Conservation (phyloP, 2,888 invertebrate species). For the Andrena minutula region DNA sequence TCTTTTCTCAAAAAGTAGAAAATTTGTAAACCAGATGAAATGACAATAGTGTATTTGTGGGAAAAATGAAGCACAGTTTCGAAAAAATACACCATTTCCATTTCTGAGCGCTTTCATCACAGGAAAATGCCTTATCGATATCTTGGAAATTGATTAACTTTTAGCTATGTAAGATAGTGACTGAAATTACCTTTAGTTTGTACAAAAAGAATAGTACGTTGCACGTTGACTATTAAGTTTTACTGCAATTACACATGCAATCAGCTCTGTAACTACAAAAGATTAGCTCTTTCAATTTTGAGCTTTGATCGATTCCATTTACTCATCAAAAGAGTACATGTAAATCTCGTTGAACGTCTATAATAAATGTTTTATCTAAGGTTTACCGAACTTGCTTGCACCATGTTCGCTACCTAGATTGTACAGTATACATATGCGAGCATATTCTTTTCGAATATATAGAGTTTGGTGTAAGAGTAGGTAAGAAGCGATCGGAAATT, state of each 20-base stretch:
- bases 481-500: constrained; percentile 77
- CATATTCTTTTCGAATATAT: constrained; percentile 44
- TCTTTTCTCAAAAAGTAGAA: no score
- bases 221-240: not conserved
- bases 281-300: not conserved
- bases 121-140: no score
- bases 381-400: constrained; percentile 58
- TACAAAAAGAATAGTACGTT: not conserved
- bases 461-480: constrained; percentile 43
- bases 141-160: no score
- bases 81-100: no score
- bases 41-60: no score
- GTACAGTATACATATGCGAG: constrained; percentile 53
- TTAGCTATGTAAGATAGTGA: no score
- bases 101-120: no score
- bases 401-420: constrained; percentile 66
- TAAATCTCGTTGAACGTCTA: constrained; percentile 61
- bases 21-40: no score
- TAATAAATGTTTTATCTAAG: constrained; percentile 65
- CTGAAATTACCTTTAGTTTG: no score
- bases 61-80: no score
- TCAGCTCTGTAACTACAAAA: not conserved
- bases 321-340: constrained; percentile 34
- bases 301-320: constrained; percentile 32
- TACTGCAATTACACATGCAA: no score